Evolutionary conservation across 2,113 vertebrate genomes (phyloP).

Genomic region (Brienomyrus brachyistius): DNA sequence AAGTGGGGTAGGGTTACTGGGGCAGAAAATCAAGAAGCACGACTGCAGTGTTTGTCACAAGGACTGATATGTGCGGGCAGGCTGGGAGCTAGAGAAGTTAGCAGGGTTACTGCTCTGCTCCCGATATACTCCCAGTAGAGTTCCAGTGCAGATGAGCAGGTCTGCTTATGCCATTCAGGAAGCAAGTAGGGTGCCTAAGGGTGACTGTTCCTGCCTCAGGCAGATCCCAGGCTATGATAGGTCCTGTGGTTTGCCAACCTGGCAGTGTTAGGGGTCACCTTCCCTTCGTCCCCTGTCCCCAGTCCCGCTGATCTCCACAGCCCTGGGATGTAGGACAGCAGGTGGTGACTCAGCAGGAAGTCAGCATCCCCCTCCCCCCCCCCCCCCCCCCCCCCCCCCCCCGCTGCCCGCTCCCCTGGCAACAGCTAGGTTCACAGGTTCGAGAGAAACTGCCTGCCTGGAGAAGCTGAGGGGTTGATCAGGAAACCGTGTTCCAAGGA

Average conservation of each 20-base stretch:
- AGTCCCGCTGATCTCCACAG: conserved; percentile 21
- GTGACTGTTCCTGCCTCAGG: neutral
- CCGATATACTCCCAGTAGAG: neutral
- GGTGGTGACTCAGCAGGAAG: conserved; percentile 43
- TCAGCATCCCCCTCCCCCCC: conserved; percentile 2
- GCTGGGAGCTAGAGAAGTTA: neutral
- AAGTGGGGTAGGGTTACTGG: conserved; percentile 10
- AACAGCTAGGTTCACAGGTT: neutral
- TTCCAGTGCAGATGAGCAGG: neutral
- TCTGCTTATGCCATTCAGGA: neutral
- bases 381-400: neutral
- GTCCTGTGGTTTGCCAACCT: neutral
- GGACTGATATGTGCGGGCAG: neutral
- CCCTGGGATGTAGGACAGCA: conserved; percentile 28
- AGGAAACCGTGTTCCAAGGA: neutral
- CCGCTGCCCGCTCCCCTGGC: neutral
- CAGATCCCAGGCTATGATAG: neutral
- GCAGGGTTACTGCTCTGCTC: neutral
- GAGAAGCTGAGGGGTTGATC: neutral
- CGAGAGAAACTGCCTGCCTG: neutral
- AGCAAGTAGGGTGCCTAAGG: neutral
- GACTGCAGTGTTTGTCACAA: neutral
- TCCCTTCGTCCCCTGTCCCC: neutral
- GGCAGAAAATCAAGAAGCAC: neutral
- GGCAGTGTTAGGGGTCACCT: conserved; percentile 1